Conservation (phyloP, 2,113 vertebrate genomes). For the Phalacrocorax pelagicus region DNA sequence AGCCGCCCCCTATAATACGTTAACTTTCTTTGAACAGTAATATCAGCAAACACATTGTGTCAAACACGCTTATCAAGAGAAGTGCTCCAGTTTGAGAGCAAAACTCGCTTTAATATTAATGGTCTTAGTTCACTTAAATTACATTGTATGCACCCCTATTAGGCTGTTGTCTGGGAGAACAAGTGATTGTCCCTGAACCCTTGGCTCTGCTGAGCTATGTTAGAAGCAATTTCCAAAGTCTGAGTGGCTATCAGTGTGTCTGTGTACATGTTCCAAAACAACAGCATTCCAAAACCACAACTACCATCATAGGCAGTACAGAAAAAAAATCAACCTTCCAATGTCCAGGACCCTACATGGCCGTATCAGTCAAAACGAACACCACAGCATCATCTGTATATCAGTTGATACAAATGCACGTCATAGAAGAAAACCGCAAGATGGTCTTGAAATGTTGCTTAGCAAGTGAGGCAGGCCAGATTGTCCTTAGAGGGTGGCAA, state of each 20-base stretch:
- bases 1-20: neutral
- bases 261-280: neutral
- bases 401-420: neutral
- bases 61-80: neutral
- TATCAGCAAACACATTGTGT: neutral
- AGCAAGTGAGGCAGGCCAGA: neutral
- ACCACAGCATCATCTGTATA: neutral
- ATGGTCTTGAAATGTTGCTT: neutral
- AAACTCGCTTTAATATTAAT: neutral
- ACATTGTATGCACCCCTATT: neutral
- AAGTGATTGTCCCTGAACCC: neutral
- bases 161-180: neutral
- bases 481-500: accelerated
- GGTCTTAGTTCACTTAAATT: neutral
- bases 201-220: neutral
- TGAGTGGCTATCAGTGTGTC: neutral
- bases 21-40: neutral
- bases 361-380: neutral
- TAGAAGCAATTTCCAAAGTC: neutral
- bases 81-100: neutral
- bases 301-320: neutral
- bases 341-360: too few species aligned
- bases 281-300: neutral
- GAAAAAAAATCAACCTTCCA: neutral
- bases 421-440: neutral